Conservation (phyloP, 1,140 invertebrate genomes). For the Matsumurasca onukii region DNA sequence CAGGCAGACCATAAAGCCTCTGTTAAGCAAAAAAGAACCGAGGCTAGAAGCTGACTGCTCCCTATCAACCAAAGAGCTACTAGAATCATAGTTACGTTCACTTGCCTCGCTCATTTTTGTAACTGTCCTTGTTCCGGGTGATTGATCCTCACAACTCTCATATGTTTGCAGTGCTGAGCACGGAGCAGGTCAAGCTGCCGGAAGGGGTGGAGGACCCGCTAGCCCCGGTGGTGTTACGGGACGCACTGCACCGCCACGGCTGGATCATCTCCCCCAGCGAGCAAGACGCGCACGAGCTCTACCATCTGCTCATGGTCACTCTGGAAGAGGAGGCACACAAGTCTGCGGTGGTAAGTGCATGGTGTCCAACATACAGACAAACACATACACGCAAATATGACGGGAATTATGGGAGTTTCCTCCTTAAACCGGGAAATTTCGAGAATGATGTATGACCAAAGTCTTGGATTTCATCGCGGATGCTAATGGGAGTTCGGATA, state of each 20-base stretch:
- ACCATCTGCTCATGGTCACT: slow-evolving; percentile 82
- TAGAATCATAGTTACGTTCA: background rate
- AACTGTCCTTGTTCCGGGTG: background rate
- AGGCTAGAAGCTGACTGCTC: background rate
- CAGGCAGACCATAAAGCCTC: too few species aligned
- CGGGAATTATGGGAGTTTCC: too few species aligned
- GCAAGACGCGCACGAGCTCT: slow-evolving; percentile 91
- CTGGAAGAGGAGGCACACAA: slow-evolving; percentile 77
- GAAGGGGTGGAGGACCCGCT: slow-evolving; percentile 63
- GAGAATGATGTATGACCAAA: too few species aligned
- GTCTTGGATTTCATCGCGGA: too few species aligned
- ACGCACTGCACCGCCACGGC: slow-evolving; percentile 67
- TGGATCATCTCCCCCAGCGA: slow-evolving; percentile 88
- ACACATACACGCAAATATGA: too few species aligned
- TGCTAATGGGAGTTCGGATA: too few species aligned
- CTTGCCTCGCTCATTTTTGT: background rate
- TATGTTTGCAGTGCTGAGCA: slow-evolving; percentile 35
- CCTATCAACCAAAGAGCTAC: background rate
- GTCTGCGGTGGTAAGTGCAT: slow-evolving; percentile 38
- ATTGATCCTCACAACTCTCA: background rate
- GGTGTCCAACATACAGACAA: too few species aligned
- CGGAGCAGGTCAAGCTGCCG: slow-evolving; percentile 42
- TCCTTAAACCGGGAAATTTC: too few species aligned
- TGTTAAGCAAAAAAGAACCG: background rate
- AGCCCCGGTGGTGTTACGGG: slow-evolving; percentile 72